Evolutionary conservation across 2,888 invertebrate genomes (phyloP).

Genomic region (Mythimna loreyi): DNA sequence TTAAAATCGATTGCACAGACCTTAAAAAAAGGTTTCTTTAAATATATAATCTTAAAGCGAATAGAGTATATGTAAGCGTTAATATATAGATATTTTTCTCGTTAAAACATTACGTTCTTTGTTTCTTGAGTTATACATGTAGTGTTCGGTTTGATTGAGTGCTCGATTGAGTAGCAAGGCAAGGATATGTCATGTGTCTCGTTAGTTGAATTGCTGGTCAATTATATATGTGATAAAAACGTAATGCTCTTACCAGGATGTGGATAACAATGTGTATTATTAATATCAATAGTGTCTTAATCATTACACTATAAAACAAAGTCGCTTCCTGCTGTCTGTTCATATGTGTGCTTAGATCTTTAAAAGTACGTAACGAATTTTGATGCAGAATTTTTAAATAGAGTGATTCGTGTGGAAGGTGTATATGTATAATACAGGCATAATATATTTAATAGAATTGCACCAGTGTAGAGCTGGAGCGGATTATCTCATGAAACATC

Average conservation of each 20-base stretch:
- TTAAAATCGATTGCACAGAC: too few relatives aligned
- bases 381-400: too few relatives aligned
- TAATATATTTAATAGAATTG: too few relatives aligned
- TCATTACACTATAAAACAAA: background rate
- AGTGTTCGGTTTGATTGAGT: slow-evolving; percentile 48
- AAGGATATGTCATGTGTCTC: slow-evolving; percentile 57
- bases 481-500: too few relatives aligned
- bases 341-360: too few relatives aligned
- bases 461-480: too few relatives aligned
- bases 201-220: slow-evolving; percentile 53
- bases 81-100: slow-evolving; percentile 70
- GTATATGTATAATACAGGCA: too few relatives aligned
- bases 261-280: slow-evolving; percentile 16
- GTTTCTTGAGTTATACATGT: slow-evolving; percentile 37
- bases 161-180: slow-evolving; percentile 53
- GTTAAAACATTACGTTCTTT: slow-evolving; percentile 46
- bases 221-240: slow-evolving; percentile 49
- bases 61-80: slow-evolving; percentile 65
- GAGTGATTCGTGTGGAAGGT: too few relatives aligned
- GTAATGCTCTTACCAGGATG: slow-evolving; percentile 52
- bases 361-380: too few relatives aligned
- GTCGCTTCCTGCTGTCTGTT: too few relatives aligned
- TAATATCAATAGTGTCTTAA: slow-evolving; percentile 1
- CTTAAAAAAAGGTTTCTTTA: too few relatives aligned
- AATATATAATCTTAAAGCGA: too few relatives aligned